phyloP scores from a whole-genome alignment of 2,113 vertebrate species.

The Grus americana region DNA sequence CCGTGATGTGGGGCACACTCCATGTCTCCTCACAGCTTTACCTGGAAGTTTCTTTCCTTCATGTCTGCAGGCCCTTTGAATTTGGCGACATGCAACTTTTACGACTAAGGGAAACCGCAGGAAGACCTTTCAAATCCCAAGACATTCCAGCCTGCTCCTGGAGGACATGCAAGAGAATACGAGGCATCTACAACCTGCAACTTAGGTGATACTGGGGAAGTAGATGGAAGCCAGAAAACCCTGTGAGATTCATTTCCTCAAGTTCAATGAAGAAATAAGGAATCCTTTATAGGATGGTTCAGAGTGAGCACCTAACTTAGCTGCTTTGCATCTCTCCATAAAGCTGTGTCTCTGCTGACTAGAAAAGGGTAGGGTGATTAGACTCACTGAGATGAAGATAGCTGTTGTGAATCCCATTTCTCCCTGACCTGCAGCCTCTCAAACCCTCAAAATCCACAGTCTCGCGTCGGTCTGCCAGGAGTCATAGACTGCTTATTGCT shows the following conservation, averaged over 20 bases:
- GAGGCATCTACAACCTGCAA: background rate
- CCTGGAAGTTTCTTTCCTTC: background rate
- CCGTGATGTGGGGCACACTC: background rate
- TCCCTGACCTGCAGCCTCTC: background rate
- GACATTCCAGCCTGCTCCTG: background rate
- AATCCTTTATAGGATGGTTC: background rate
- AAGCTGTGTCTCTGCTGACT: background rate
- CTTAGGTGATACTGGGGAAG: background rate
- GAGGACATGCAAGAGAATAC: background rate
- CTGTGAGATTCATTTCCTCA: background rate
- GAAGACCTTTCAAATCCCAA: background rate
- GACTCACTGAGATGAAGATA: background rate
- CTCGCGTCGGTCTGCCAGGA: background rate
- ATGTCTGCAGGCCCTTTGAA: background rate
- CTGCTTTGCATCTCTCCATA: background rate
- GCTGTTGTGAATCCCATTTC: background rate
- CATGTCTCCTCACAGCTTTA: background rate
- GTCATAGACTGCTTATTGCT: background rate
- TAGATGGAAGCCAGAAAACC: background rate
- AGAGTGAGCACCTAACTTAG: background rate
- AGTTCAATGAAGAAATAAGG: background rate
- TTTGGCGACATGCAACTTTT: background rate
- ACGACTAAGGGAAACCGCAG: background rate
- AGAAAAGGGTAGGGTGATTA: background rate
- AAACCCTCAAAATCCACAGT: background rate